phyloP scores from a whole-genome alignment of 2,113 vertebrate species.

The Haliaeetus leucogaster region DNA sequence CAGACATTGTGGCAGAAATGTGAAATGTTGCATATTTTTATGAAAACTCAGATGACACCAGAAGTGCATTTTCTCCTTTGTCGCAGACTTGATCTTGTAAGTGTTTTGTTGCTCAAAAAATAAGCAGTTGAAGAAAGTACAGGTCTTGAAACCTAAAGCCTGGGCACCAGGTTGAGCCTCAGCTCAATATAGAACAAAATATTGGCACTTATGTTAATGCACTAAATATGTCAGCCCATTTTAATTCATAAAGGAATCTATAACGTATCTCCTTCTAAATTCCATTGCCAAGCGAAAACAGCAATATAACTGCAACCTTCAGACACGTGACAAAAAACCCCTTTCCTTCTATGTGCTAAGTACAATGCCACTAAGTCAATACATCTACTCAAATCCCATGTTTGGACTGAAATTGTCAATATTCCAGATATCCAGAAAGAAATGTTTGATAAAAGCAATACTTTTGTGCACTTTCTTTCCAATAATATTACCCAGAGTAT shows the following conservation, averaged over 20 bases:
- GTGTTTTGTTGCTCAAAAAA: neutral
- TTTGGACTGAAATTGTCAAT: neutral
- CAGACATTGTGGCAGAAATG: neutral
- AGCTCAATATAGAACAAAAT: neutral
- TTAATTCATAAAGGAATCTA: neutral
- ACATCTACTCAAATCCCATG: neutral
- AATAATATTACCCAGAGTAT: neutral
- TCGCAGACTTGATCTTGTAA: neutral
- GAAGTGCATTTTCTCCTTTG: neutral
- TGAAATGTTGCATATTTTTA: neutral
- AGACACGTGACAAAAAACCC: rapidly evolving
- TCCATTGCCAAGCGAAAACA: neutral
- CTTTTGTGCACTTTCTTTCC: neutral
- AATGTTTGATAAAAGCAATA: neutral
- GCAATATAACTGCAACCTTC: neutral
- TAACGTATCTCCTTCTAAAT: neutral
- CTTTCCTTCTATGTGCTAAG: neutral
- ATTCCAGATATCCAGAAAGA: neutral
- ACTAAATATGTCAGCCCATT: neutral
- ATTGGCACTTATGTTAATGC: neutral
- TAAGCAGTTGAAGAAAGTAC: neutral
- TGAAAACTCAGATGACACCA: neutral
- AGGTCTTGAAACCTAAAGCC: neutral
- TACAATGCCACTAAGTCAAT: neutral
- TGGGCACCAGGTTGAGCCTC: rapidly evolving